Conservation (phyloP, 2,888 invertebrate species). For the Acrocera orbiculus region DNA sequence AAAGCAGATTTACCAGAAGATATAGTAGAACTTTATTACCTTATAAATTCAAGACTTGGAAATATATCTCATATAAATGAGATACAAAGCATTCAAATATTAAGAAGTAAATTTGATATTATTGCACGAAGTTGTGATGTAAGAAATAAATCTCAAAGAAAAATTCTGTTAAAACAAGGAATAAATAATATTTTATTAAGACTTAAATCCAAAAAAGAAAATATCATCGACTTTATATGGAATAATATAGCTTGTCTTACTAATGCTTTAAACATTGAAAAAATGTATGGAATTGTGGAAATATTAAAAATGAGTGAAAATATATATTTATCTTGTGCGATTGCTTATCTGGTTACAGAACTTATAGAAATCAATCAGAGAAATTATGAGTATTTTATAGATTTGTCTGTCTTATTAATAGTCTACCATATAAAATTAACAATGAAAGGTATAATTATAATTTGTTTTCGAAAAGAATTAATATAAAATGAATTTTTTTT, state of each 20-base stretch:
- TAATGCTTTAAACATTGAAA: conserved; percentile 19
- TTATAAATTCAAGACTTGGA: conserved; percentile 11
- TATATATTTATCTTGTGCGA: conserved; percentile 22
- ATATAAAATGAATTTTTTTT: neutral
- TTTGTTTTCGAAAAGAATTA: too few relatives aligned
- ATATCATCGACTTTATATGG: too few relatives aligned
- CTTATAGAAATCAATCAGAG: conserved; percentile 17
- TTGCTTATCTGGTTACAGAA: conserved; percentile 21
- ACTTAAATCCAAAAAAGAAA: too few relatives aligned
- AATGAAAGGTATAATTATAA: too few relatives aligned
- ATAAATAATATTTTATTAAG: conserved; percentile 13
- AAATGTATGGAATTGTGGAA: conserved; percentile 18
- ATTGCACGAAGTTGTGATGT: neutral
- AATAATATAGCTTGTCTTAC: too few relatives aligned
- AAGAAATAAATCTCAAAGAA: neutral
- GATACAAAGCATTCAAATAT: neutral
- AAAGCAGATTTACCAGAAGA: conserved; percentile 9
- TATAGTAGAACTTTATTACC: conserved; percentile 23
- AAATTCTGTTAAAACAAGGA: neutral
- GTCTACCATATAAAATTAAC: conserved; percentile 21
- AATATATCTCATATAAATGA: neutral
- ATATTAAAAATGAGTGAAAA: conserved; percentile 21
- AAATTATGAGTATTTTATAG: conserved; percentile 21
- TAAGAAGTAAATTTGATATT: conserved; percentile 2
- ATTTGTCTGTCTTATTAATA: conserved; percentile 22